Conservation (phyloP, 2,888 invertebrate genomes). For the Amiota mariae region DNA sequence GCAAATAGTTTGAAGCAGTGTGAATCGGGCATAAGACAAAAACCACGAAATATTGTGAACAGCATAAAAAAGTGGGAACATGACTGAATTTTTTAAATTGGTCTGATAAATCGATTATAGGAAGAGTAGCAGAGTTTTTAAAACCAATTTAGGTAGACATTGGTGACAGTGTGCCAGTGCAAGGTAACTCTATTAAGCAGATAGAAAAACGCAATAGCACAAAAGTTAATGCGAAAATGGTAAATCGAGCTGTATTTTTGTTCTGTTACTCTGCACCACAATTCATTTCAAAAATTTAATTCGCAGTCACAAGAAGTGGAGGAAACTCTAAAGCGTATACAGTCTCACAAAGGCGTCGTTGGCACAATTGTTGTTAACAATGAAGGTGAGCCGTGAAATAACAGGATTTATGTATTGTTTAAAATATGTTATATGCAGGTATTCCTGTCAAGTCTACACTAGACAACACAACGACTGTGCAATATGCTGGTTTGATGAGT, state of each 20-base stretch:
- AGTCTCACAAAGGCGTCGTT: conserved; percentile 93
- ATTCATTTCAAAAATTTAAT: not conserved
- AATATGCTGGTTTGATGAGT: conserved; percentile 92
- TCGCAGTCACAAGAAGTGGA: conserved; percentile 86
- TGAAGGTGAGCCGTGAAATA: conserved; percentile 81
- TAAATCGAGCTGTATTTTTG: not conserved
- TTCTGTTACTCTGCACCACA: too few relatives aligned
- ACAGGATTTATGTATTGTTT: not conserved
- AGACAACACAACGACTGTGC: conserved; percentile 95
- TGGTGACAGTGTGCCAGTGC: too few relatives aligned
- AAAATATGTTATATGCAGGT: conserved; percentile 72
- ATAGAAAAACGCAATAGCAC: not conserved
- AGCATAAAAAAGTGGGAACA: too few relatives aligned
- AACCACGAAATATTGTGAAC: too few relatives aligned
- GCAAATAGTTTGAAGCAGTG: too few relatives aligned
- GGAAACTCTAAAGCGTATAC: conserved; percentile 94
- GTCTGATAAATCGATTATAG: too few relatives aligned
- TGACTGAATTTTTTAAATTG: not conserved
- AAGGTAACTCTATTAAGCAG: too few relatives aligned
- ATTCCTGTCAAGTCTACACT: conserved; percentile 92
- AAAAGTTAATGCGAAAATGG: conserved; percentile 15
- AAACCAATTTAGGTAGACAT: too few relatives aligned
- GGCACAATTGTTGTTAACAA: conserved; percentile 96
- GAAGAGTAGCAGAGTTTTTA: too few relatives aligned
- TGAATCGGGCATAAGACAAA: too few relatives aligned